phyloP scores from a whole-genome alignment of 2,797 vertebrate genomes.

The Artibeus jamaicensis region DNA sequence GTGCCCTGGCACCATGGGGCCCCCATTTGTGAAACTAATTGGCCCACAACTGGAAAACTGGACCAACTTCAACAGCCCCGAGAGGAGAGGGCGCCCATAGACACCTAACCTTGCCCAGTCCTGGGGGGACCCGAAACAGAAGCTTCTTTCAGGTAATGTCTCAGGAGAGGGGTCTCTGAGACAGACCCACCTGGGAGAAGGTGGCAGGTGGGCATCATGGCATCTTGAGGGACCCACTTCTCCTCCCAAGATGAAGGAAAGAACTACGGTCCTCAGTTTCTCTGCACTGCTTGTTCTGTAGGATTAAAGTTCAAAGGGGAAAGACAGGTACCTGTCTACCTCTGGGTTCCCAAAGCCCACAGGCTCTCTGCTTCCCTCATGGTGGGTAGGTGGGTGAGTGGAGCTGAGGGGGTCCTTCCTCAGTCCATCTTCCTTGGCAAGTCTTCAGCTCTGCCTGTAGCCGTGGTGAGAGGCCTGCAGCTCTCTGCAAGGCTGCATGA shows the following conservation, averaged over 20 bases:
- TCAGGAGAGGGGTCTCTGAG: neutral
- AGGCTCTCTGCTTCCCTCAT: neutral
- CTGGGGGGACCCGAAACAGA: neutral
- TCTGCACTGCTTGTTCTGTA: neutral
- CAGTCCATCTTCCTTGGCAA: neutral
- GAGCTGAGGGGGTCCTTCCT: neutral
- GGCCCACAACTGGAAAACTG: slow-evolving; percentile 80
- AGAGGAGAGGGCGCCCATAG: neutral
- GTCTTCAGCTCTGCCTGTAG: neutral
- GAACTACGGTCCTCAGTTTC: neutral
- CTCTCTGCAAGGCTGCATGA: neutral
- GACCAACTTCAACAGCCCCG: slow-evolving; percentile 63
- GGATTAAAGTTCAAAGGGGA: neutral
- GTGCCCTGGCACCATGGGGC: slow-evolving; percentile 81
- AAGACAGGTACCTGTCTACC: neutral
- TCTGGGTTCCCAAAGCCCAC: neutral
- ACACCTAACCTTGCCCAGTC: neutral
- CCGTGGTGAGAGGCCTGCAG: neutral
- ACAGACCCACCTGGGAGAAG: neutral
- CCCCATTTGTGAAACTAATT: slow-evolving; percentile 88
- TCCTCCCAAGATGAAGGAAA: neutral
- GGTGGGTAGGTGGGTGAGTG: neutral
- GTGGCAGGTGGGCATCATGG: neutral
- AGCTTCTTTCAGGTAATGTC: neutral
- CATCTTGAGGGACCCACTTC: neutral